Percentiles rank a stretch among this genome's conserved stretches.
phyloP scores from a whole-genome alignment of 2,888 invertebrate species.

The Pachymerium ferrugineum region DNA sequence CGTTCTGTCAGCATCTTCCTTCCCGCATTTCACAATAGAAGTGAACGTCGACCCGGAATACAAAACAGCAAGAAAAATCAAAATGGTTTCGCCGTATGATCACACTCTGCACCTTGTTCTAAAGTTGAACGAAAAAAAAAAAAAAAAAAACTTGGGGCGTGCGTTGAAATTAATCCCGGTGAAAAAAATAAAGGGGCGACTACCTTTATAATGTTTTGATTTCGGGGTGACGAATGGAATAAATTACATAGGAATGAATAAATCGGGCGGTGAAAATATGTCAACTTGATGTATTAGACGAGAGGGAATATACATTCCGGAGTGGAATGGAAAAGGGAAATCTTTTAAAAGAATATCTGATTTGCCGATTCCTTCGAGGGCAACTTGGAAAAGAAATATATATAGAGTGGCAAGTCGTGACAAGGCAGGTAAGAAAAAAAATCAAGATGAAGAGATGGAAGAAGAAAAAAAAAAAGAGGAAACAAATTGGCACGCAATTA shows the following conservation, averaged over 20 bases:
- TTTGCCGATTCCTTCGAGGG: background rate
- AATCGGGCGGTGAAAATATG: background rate
- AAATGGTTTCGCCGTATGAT: background rate
- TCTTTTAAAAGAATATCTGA: background rate
- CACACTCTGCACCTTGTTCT: too few species aligned
- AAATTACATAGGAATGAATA: background rate
- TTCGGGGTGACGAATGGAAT: background rate
- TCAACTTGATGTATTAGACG: constrained; percentile 4
- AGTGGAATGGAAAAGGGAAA: constrained; percentile 2
- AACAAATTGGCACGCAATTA: constrained; percentile 9
- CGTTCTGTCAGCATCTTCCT: constrained; percentile 13
- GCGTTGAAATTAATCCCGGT: background rate
- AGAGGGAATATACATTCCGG: background rate
- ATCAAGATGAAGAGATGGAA: background rate
- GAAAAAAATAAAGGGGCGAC: background rate
- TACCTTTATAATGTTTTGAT: background rate
- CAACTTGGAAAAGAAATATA: background rate
- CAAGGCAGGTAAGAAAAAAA: background rate
- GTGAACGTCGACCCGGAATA: background rate
- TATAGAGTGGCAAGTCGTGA: background rate
- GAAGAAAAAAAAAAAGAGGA: background rate
- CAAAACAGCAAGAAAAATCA: background rate
- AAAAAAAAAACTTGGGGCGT: too few species aligned
- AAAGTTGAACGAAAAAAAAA: too few species aligned
- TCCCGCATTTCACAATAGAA: constrained; percentile 8